Evolutionary conservation across 2,888 invertebrate genomes (phyloP), one percentile per base, ranked within the genome.

Genomic region (Keiferia lycopersicella): DNA sequence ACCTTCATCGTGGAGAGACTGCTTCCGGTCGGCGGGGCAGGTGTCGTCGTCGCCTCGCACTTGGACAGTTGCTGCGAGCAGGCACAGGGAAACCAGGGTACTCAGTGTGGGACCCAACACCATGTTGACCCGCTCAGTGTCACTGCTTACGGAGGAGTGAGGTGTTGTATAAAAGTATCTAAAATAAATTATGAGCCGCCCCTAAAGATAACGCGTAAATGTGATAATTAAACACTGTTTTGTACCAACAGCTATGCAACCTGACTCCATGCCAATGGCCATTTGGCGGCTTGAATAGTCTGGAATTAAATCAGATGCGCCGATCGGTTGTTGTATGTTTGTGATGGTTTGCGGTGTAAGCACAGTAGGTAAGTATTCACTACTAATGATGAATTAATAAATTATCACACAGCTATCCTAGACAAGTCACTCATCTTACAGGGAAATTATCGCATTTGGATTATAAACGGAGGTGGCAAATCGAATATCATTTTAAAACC

Each of bases 131-230:
- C 56, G 34, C 3, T 34, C 56, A 56, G 34, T 30, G n/a, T 11
- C 26, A 34, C 56, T n/a, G 34, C 34, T 26, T 56, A n/a, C n/a
- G 26, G 8, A 30, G 34, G 50, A 61, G 34, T 61, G 61, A 12
- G 18, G 16, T 34, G 30, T 61, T 16, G 41, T 16, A 20, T 14
- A 22, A 16, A 45, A 34, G 30, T 50, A 10, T 34, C n/a, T 26
- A 34, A 16, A 81, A 85, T 70, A 57, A 67, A 73, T 87, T 77
- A 79, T 64, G 69, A 70, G 71, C 79, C 88, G 88, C 89, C 89
- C 88, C 84, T 82, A 69, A 51, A 65, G 81, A 83, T 82, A 82
- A 57, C 57, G 34, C 50, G n/a, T 18, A 12, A 53, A 20, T 53
- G 12, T 26, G 30, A n/a, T 30, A 14, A n/a, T 30, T 0, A 11